A percentile compares a stretch with the other conserved stretches of the same genome.
phyloP scores from a whole-genome alignment of 2,888 invertebrate genomes.

The Sceliomorpha sp. region DNA sequence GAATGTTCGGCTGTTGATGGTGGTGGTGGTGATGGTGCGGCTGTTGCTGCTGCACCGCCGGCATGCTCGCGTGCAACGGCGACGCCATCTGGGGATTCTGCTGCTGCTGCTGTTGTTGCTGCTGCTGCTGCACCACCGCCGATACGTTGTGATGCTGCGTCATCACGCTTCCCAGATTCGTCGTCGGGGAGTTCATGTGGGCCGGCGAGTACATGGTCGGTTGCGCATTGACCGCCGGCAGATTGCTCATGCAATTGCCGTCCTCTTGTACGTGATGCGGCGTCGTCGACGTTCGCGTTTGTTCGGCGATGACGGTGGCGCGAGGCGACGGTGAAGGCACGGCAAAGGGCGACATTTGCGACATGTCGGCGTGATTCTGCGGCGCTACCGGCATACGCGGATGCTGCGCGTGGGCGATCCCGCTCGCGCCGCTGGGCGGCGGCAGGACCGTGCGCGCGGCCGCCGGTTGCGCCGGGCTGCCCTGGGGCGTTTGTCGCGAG shows the following conservation, averaged over 20 bases:
- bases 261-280: constrained; percentile 75
- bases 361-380: constrained; percentile 71
- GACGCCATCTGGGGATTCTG: constrained; percentile 69
- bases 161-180: constrained; percentile 66
- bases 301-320: constrained; percentile 74
- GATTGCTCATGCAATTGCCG: constrained; percentile 67
- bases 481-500: constrained; percentile 81
- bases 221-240: constrained; percentile 66
- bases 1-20: constrained; percentile 56
- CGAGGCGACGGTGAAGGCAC: constrained; percentile 83
- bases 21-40: constrained; percentile 58
- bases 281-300: constrained; percentile 74
- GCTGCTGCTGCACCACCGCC: constrained; percentile 66
- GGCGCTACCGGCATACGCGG: constrained; percentile 74
- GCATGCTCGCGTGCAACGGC: constrained; percentile 65
- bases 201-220: constrained; percentile 77
- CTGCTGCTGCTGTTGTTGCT: constrained; percentile 69
- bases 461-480: constrained; percentile 81
- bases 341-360: constrained; percentile 79
- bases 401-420: constrained; percentile 82
- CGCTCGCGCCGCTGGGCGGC: constrained; percentile 76
- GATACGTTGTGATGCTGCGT: constrained; percentile 66
- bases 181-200: constrained; percentile 73
- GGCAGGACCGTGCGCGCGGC: constrained; percentile 76
- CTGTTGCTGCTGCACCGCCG: constrained; percentile 34